Percentiles rank a stretch among this genome's conserved stretches.
Evolutionary conservation across 2,888 invertebrate genomes (phyloP).

Genomic region (Julus scandinavius): DNA sequence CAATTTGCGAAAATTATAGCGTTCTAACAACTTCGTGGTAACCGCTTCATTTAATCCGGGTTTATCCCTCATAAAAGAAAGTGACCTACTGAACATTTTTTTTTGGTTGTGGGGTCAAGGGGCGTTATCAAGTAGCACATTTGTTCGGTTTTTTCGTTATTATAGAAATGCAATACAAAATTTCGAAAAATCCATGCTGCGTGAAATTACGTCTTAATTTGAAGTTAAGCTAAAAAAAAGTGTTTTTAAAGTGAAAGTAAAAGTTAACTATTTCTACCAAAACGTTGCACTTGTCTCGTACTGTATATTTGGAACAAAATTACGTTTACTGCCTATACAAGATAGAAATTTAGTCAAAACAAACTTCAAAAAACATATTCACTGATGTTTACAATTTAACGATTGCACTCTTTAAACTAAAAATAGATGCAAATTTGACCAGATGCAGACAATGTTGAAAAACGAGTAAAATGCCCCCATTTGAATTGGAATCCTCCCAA

Average conservation of each 20-base stretch:
- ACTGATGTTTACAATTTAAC: neutral
- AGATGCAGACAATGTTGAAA: neutral
- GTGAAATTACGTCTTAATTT: too few relatives aligned
- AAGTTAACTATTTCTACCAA: neutral
- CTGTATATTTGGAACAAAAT: neutral
- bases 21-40: neutral
- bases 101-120: neutral
- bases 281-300: neutral
- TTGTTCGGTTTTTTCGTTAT: too few relatives aligned
- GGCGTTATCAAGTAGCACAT: neutral
- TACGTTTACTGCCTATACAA: neutral
- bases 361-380: neutral
- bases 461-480: neutral
- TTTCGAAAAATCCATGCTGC: too few relatives aligned
- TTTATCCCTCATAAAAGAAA: neutral
- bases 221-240: too few relatives aligned
- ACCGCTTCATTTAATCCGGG: constrained; percentile 35
- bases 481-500: neutral
- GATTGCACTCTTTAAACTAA: neutral
- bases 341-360: neutral
- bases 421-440: neutral
- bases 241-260: too few relatives aligned
- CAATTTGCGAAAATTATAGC: neutral
- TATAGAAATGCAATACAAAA: too few relatives aligned
- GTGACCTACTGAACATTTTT: neutral